Percentiles rank a stretch among this genome's conserved stretches.
Conservation (phyloP, 2,888 invertebrate genomes). For the Ernsta delagoae region DNA sequence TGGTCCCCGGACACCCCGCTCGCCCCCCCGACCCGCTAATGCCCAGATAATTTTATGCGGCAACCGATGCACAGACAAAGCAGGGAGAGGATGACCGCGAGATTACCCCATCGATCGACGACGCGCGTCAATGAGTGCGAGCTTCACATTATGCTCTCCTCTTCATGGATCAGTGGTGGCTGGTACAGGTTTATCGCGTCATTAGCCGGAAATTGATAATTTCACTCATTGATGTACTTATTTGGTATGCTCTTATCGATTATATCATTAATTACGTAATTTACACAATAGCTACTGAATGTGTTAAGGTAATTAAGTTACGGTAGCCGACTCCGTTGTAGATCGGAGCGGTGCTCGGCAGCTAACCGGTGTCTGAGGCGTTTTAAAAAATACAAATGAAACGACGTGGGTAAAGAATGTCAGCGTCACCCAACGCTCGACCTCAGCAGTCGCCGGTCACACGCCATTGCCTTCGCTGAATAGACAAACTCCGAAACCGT, state of each 20-base stretch:
- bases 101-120: too few relatives aligned
- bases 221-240: constrained; percentile 45
- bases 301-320: constrained; percentile 32
- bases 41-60: too few relatives aligned
- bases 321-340: constrained; percentile 28
- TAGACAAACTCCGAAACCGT: constrained; percentile 54
- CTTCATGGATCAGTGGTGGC: constrained; percentile 68
- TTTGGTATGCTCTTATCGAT: constrained; percentile 36
- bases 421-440: constrained; percentile 70
- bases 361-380: constrained; percentile 34
- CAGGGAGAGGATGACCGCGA: too few relatives aligned
- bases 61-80: too few relatives aligned
- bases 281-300: constrained; percentile 30
- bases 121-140: constrained; percentile 63
- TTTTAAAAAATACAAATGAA: constrained; percentile 59
- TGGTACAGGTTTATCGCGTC: constrained; percentile 67
- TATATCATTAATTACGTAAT: constrained; percentile 35
- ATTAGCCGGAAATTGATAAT: constrained; percentile 64
- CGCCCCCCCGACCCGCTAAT: too few relatives aligned
- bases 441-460: constrained; percentile 73
- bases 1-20: too few relatives aligned
- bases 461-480: constrained; percentile 81
- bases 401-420: constrained; percentile 75
- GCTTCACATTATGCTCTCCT: constrained; percentile 67
- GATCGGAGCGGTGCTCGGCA: constrained; percentile 27